Evolutionary conservation across 1,140 invertebrate species (phyloP), one percentile per base, ranked within the genome.

Genomic region (Diorhabda elongata): DNA sequence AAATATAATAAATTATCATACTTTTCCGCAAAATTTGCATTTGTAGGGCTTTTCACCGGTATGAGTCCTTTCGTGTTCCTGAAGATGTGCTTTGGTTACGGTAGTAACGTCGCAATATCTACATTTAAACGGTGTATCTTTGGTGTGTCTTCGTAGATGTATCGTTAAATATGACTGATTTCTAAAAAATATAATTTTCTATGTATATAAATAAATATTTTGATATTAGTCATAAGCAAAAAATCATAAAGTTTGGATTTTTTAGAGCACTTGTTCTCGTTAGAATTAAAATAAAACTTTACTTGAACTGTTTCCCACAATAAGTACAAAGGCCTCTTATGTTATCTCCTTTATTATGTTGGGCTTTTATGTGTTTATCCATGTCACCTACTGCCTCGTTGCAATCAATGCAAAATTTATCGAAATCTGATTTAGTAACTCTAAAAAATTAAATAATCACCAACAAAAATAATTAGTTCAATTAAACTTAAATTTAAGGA

Each of bases 21-120:
- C 74, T 57, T 73, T 75, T 63, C 74, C 74, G 63, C 74, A 75
- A 44, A 71, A 66, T 5, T 44, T 64, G 59, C 72, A 74, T 45
- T 61, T 65, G 44, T 71, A 71, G n/a, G 74, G 74, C 56, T 69
- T 71, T 66, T 75, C 69, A 3, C 71, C 71, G 2, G 72, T 73
- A 65, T 73, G 72, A 7, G 67, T 73, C 3, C 71, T 61, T 45
- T 75, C 68, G 58, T 75, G 74, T 11, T 68, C 43, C 3, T 63
- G 41, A 26, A 72, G 43, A 58, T 61, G 57, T 8, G 52, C 61
- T 11, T 61, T 70, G 5, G 61, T 66, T 63, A 58, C 68, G 56
- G 68, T 44, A 44, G 62, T 68, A 61, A 63, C 60, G n/a, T 69
- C 59, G 42, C 69, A 73, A 42, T 65, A 65, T 3, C 44, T 43